Evolutionary conservation across 1,140 invertebrate genomes (phyloP).

Genomic region (Rhopalosiphum maidis): DNA sequence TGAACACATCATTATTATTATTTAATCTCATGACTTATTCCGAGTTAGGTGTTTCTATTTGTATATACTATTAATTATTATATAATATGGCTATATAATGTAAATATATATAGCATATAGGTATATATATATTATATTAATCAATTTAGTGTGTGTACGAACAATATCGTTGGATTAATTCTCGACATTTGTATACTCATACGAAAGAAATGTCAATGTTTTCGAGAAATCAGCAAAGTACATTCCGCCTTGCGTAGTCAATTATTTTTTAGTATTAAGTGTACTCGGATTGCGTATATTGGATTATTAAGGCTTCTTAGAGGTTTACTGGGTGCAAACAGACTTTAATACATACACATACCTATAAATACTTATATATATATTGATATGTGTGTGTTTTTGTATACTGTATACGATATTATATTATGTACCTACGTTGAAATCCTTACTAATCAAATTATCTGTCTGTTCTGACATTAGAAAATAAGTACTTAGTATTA

Average conservation of each 20-base stretch:
- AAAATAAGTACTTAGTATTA: neutral
- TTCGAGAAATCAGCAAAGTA: conserved; percentile 21
- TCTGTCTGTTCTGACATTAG: neutral
- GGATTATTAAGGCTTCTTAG: conserved; percentile 44
- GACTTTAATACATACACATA: neutral
- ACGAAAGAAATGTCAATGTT: neutral
- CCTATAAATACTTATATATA: no score
- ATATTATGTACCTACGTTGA: neutral
- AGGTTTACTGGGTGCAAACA: conserved; percentile 43
- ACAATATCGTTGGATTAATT: neutral
- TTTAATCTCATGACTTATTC: neutral
- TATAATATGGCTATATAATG: neutral
- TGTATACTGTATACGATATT: neutral
- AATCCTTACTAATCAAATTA: conserved; percentile 33
- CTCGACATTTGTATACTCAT: neutral
- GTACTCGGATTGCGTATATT: neutral
- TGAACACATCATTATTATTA: neutral
- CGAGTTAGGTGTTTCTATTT: neutral
- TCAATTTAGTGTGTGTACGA: neutral
- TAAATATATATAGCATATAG: neutral
- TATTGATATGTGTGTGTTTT: neutral
- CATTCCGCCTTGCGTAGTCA: neutral
- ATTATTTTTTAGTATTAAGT: conserved; percentile 17
- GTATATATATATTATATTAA: neutral
- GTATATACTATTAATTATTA: neutral